These are phyloP conservation scores for Eospalax fontanierii DNA, from an alignment of 2,797 vertebrate species.

Conservation along the genomic window DNA sequence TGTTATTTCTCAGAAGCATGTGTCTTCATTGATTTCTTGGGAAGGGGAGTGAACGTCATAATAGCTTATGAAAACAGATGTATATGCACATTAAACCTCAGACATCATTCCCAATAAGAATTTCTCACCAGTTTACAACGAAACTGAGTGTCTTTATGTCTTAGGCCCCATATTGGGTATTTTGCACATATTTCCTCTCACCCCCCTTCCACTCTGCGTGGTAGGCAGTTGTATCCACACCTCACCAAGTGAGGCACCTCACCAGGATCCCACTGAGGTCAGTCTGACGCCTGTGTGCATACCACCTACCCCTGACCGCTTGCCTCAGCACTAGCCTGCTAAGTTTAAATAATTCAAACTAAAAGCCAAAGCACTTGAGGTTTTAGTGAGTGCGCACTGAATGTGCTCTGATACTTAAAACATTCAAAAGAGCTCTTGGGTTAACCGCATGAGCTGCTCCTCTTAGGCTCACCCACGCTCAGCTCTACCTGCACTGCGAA, in stretches of 20 bases:
- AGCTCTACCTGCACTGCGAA: neutral
- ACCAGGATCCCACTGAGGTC: neutral
- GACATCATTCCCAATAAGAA: neutral
- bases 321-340: neutral
- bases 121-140: neutral
- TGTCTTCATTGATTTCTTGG: neutral
- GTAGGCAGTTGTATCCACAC: neutral
- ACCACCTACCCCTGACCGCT: too few relatives aligned
- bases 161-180: neutral
- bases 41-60: too few relatives aligned
- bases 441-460: neutral
- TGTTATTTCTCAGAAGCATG: neutral
- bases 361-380: neutral
- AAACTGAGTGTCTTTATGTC: neutral
- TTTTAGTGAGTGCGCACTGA: neutral
- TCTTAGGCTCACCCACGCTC: neutral
- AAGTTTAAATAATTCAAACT: conserved; percentile 37
- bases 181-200: neutral
- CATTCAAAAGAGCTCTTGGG: neutral
- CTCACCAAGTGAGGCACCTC: neutral
- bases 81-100: neutral
- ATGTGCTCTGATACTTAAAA: neutral
- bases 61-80: neutral
- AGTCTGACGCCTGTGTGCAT: neutral
- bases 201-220: neutral